A percentile compares a stretch with the other conserved stretches of the same genome.
These are phyloP conservation scores for Pseudomyrmex flavicornis DNA, from an alignment of 1,140 invertebrate genomes.

Conservation along the genomic window DNA sequence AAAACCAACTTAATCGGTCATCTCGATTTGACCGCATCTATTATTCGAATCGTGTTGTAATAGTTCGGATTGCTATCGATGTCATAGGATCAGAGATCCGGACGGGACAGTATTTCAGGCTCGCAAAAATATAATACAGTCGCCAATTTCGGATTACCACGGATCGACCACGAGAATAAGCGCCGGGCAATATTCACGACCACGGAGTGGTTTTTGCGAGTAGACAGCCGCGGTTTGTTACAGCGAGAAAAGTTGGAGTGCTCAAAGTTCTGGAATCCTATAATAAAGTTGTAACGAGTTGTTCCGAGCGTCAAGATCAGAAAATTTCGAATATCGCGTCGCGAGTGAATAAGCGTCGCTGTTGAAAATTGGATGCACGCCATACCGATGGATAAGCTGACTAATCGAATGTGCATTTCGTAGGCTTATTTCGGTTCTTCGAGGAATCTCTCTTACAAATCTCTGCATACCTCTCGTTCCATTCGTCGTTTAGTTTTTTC, in stretches of 20 bases:
- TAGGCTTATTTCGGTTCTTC: conserved; percentile 52
- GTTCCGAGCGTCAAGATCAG: conserved; percentile 12
- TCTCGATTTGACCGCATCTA: conserved; percentile 25
- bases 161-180: conserved; percentile 45
- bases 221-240: conserved; percentile 10
- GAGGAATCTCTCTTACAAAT: conserved; percentile 44
- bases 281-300: conserved; percentile 13
- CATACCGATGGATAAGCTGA: conserved; percentile 45
- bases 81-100: conserved; percentile 10
- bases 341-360: not conserved
- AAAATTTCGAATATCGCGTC: conserved; percentile 17
- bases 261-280: not conserved
- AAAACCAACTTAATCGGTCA: conserved; percentile 10
- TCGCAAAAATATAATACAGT: not conserved
- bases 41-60: conserved; percentile 24
- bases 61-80: not conserved
- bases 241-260: not conserved
- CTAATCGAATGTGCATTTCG: conserved; percentile 52
- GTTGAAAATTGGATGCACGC: conserved; percentile 46
- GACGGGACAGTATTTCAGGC: not conserved
- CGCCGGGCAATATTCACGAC: not conserved
- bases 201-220: not conserved
- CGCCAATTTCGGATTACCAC: conserved; percentile 20
- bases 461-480: conserved; percentile 4
- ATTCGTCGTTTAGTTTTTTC: conserved; percentile 45